Evolutionary conservation across 2,888 invertebrate genomes (phyloP), one percentile per base, ranked within the genome.

Genomic region (Nymphalis urticae): DNA sequence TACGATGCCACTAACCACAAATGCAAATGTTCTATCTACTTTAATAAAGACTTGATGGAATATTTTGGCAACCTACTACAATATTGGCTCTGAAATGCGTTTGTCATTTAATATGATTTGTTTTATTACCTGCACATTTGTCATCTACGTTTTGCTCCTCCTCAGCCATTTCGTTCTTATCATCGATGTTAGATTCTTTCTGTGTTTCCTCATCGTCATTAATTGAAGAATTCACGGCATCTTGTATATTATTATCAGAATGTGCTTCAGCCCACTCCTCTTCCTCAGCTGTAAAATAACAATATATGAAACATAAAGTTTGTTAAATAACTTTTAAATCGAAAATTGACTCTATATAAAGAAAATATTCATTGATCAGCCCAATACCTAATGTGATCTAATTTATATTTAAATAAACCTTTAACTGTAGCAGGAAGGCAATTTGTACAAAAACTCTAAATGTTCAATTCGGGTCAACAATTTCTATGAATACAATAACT

Each of bases 251-350:
- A 68, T 60, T 51, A 59, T 66, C 64, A 48, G 68, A 32, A 65
- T 48, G 32, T 50, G 82, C 84, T 66, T 87, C 88, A 65, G 78
- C 82, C 92, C 90, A 92, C 73, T 89, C 92, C 60, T 92, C 92
- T 74, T 92, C 93, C 72, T 90, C 92, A 62, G 89, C 90, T 91
- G 78, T 27, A 78, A 80, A 77, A 68, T 73, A 54, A 69, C 66
- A 71, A 67, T 72, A 61, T 70, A 70, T 74, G 60, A 64, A 62
- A 19, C 21, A 13, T 53, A 53, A 58, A 48, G 13, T 42, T 51
- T 50, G 54, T 59, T 47, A 19, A 19, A 2, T 19, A 51, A 51
- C n/a, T 42, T 42, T 42, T 42, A 2, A 42, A 32, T 32, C 27
- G 7, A n/a, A 48, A n/a, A n/a, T n/a, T n/a, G n/a, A n/a, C n/a